A percentile compares a stretch with the other conserved stretches of the same genome.
Evolutionary conservation across 2,113 vertebrate genomes (phyloP).

Genomic region (Chiloscyllium plagiosum): DNA sequence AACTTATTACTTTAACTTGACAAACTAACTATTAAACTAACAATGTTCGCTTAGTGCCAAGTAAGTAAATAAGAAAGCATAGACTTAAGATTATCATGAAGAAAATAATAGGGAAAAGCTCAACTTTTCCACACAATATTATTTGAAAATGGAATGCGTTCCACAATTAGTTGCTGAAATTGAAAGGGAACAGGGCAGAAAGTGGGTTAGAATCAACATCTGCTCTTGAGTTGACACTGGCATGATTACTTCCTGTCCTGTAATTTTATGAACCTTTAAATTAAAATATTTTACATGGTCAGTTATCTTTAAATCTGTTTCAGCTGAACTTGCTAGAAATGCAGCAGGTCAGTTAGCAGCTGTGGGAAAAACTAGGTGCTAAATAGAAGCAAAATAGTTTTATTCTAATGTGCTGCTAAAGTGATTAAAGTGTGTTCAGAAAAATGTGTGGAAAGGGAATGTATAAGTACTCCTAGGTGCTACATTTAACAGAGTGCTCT

Average conservation of each 20-base stretch:
- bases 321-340: not conserved
- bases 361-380: not conserved
- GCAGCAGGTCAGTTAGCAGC: not conserved
- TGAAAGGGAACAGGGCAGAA: not conserved
- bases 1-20: not conserved
- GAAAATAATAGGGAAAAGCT: not conserved
- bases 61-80: not conserved
- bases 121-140: not conserved
- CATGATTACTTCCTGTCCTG: not conserved
- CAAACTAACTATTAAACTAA: not conserved
- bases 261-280: not conserved
- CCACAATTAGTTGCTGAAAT: not conserved
- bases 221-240: not conserved
- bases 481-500: not conserved
- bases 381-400: not conserved
- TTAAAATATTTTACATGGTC: not conserved
- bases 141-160: not conserved
- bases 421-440: not conserved
- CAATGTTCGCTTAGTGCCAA: not conserved
- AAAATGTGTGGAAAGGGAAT: not conserved
- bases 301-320: too few relatives aligned
- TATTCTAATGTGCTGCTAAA: not conserved
- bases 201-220: not conserved
- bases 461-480: not conserved
- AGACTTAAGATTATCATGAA: not conserved